Base-by-base conservation (phyloP, 2,113 vertebrate genomes). In the Nycticryphes semicollaris region DNA sequence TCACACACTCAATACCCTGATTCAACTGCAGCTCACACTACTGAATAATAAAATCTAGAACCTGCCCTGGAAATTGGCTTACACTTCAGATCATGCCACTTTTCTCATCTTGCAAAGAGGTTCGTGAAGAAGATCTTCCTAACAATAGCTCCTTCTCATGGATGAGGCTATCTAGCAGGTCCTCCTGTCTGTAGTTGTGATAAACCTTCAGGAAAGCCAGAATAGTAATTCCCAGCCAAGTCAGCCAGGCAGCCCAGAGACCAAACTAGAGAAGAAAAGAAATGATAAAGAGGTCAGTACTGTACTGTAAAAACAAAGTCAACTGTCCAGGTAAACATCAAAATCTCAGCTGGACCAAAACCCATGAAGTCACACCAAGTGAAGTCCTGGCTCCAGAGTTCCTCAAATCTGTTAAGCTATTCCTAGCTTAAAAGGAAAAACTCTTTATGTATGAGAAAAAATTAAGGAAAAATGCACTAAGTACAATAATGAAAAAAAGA, bases 181-280 rank as follows among this genome's bases (percentile, higher is more conserved):
- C 99, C 92, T 99, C 99, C 97, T 99, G 99, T 76, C 99, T 98
- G 98, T 99, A 99, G 98, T 98, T 99, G 96, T 99, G 98, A 97
- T 99, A 99, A 62, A 99, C 99, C 95, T 99, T 99, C 96, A 99
- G 98, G 98, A 99, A 99, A 73, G 99, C 99, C 98, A 99, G 98
- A 76, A 98, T 96, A 25, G 99, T 98, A 83, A 99, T 98, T 62
- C 98, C 99, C 54, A 99, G 97, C 99, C 99, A 99, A 59, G 99
- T 98, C 94, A 99, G 98, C 99, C 99, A 99, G 19, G 99, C 98
- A 48, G 99, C 99, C 99, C 99, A 99, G 72, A 99, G 98, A 63
- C 99, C 99, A 66, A 99, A 99, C 99, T 99, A 88, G 48, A 97
- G 51, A 60, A 67, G 56, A 45, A 68, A 69, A 87, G 25, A 95